These are phyloP conservation scores for Pheosia gnoma DNA, from an alignment of 2,888 invertebrate genomes.

Conservation along the genomic window DNA sequence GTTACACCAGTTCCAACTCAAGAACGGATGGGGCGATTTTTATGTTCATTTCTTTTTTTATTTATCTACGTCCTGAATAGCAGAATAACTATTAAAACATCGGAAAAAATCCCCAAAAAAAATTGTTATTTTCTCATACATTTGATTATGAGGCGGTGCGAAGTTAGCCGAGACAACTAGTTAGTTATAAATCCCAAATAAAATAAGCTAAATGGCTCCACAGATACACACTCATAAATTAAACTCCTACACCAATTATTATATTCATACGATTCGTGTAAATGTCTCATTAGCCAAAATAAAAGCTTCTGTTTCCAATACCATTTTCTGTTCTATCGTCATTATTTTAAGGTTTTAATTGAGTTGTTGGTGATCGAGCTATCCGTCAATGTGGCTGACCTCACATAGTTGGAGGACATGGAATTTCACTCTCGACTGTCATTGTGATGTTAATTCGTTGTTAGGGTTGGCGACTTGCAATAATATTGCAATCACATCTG, in stretches of 20 bases:
- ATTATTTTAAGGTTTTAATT: background rate
- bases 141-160: too few species aligned
- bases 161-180: too few species aligned
- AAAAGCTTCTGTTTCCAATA: background rate
- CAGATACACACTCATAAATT: constrained; percentile 3
- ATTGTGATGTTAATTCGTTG: constrained; percentile 21
- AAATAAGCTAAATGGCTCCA: too few species aligned
- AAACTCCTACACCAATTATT: background rate
- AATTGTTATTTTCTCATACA: too few species aligned
- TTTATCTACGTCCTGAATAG: too few species aligned
- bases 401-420: constrained; percentile 1
- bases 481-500: too few species aligned
- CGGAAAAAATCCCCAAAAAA: too few species aligned
- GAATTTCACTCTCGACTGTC: constrained; percentile 9
- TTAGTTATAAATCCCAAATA: too few species aligned
- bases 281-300: background rate
- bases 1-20: too few species aligned
- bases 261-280: background rate
- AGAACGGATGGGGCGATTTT: too few species aligned
- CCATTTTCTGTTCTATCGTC: constrained; percentile 6
- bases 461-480: constrained; percentile 6
- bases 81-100: too few species aligned
- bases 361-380: background rate
- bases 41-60: too few species aligned
- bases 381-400: background rate